A percentile compares a stretch with the other conserved stretches of the same genome.
phyloP scores from a whole-genome alignment of 2,888 invertebrate genomes.

The Rosalia funebris region DNA sequence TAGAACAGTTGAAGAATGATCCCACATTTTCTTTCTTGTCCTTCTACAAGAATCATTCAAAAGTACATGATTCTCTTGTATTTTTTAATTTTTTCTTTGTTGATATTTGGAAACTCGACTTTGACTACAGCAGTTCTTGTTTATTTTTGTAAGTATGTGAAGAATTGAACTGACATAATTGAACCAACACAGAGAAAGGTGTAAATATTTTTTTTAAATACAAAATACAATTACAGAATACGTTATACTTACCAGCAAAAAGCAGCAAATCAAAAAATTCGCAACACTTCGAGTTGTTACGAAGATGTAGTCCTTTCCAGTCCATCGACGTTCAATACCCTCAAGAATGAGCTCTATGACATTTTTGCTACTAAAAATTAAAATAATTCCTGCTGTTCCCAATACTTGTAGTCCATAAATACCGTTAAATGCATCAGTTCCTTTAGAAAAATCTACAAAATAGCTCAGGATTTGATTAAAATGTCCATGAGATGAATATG shows the following conservation, averaged over 20 bases:
- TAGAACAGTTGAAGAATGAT: no score
- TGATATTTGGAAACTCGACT: no score
- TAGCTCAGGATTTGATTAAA: not conserved
- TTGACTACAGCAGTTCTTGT: no score
- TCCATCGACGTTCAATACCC: not conserved
- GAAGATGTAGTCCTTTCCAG: not conserved
- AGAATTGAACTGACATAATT: no score
- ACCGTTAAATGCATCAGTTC: slow-evolving; percentile 29
- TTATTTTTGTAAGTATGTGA: no score
- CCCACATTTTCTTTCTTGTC: no score
- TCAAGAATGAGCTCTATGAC: slow-evolving; percentile 15
- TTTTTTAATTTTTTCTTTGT: no score
- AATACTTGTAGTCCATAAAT: slow-evolving; percentile 38
- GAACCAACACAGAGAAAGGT: no score
- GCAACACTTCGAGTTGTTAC: not conserved
- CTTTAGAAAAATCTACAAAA: slow-evolving; percentile 13
- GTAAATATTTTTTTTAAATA: no score
- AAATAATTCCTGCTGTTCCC: slow-evolving; percentile 23
- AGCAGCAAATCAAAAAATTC: slow-evolving; percentile 23
- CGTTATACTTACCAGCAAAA: slow-evolving; percentile 24
- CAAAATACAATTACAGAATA: no score
- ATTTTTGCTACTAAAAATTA: slow-evolving; percentile 26
- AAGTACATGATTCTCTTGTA: no score
- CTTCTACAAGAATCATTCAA: no score
- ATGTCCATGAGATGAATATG: not conserved